Conservation (phyloP, 2,113 vertebrate species). For the Lophura nycthemera region DNA sequence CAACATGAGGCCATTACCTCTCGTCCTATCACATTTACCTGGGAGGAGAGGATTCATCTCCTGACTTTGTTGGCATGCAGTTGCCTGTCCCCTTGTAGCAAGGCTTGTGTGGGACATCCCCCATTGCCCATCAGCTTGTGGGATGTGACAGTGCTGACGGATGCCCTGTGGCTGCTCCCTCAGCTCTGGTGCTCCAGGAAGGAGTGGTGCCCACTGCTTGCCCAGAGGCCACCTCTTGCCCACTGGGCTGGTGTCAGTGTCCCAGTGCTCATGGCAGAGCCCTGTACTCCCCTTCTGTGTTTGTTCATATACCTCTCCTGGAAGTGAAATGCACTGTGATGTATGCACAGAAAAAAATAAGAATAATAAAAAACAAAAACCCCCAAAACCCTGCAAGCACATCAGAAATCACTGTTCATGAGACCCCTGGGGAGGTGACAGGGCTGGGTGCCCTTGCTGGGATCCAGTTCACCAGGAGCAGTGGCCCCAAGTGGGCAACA, state of each 20-base stretch:
- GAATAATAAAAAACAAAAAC: not conserved
- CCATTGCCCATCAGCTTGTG: rapidly evolving
- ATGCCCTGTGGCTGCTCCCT: not conserved
- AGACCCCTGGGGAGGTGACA: not conserved
- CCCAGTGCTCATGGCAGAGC: not conserved
- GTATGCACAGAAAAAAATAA: not conserved
- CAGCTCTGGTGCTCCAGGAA: rapidly evolving
- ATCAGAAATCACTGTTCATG: not conserved
- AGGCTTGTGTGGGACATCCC: not conserved
- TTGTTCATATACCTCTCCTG: rapidly evolving
- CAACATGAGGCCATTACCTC: too few relatives aligned
- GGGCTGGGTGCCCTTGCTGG: not conserved
- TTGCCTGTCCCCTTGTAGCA: rapidly evolving
- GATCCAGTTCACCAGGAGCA: rapidly evolving
- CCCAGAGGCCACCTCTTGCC: not conserved
- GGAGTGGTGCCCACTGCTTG: not conserved
- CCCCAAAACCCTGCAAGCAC: rapidly evolving
- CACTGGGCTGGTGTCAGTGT: rapidly evolving
- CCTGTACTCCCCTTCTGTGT: not conserved
- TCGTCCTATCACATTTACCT: too few relatives aligned
- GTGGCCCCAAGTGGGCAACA: not conserved
- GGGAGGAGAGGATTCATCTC: not conserved
- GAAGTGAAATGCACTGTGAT: rapidly evolving
- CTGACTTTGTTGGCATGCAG: not conserved
- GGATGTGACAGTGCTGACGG: not conserved